Base-by-base conservation (phyloP, 2,113 vertebrate genomes). In the Saccopteryx leptura region DNA sequence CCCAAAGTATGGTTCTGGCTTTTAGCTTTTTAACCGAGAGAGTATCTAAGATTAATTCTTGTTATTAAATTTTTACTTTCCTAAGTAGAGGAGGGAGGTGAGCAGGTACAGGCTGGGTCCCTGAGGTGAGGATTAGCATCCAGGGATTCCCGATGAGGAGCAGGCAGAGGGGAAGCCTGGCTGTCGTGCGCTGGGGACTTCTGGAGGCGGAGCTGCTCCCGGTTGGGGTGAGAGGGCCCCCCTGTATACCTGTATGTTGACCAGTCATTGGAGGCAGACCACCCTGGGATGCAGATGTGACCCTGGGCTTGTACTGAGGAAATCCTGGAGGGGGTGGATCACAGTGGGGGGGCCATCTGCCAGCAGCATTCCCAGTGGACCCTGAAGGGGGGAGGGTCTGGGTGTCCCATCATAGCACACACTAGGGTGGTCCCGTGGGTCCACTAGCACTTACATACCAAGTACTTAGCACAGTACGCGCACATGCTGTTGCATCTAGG, bases 401-500 rank as follows among this genome's bases (percentile, higher is more conserved):
- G 66, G 19, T 14, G 19, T 71, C 75, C 52, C 17, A 1, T 63
- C 79, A 23, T 7, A 0, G 24, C 10, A 19, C 39, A 8, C 6
- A 4, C 50, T 4, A 5, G n/a, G 24, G 56, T 10, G 33, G 33
- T 13, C 2, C 4, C 0, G 19, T 4, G 52, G 54, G 11, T 28
- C 28, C 39, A 39, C 39, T 39, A 39, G 61, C 56, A 5, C 4
- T 26, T 66, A 1, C 5, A 24, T 13, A 48, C 58, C 26, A 4
- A 24, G 18, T 21, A 4, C 39, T 68, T n/a, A 31, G 48, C 33
- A 1, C 26, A 24, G 79, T 14, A 4, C 50, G 18, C 5, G 50
- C 65, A 11, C 11, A 0, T 5, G 5, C 54, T 26, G 0, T 14
- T 33, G 12, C 2, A 13, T 54, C 58, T 7, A 18, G 17, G 74